Evolutionary conservation across 1,140 invertebrate species (phyloP), one percentile per base, ranked within the genome.

Genomic region (Megalopta genalis): DNA sequence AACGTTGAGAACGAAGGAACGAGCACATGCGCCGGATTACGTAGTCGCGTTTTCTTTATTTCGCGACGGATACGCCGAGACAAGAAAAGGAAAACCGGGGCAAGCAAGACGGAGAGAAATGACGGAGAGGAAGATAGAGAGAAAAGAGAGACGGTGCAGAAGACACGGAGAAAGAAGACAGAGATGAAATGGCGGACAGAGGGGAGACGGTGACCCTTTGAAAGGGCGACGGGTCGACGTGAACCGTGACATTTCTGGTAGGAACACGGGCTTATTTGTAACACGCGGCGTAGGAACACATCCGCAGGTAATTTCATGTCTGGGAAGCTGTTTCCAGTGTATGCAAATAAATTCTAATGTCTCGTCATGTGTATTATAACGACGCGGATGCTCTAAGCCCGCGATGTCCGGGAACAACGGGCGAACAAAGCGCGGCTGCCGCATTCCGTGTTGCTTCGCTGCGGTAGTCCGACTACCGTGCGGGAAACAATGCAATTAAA

Each of bases 191-290:
- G 49, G 14, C 49, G 49, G 18, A 18, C 16, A 21, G 18, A 52
- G 16, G 18, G 18, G 18, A 46, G 21, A 14, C 21, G 23, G 39
- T 3, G 8, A 5, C 52, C 39, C 18, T 54, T 59, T 37, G 49
- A 60, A 59, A 68, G 23, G 23, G 60, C 62, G 60, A 57, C 9
- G 23, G 8, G 6, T 49, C 16, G 32, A 69, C 46, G 65, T 12
- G 70, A 80, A 80, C 54, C 59, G 25, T 77, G 65, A 62, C 70
- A 74, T 79, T 79, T 79, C 77, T 32, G 14, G 9, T 8, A 9
- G 39, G 37, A 37, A 79, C 68, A 59, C 18, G 14, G 23, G 39
- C 70, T 72, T 60, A 25, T 60, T 79, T 27, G 52, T 39, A 54
- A 27, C 73, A 73, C 60, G 72, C 27, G 25, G 1, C 3, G 62